Evolutionary conservation across 2,888 invertebrate species (phyloP).

Genomic region (Venusia cambrica): DNA sequence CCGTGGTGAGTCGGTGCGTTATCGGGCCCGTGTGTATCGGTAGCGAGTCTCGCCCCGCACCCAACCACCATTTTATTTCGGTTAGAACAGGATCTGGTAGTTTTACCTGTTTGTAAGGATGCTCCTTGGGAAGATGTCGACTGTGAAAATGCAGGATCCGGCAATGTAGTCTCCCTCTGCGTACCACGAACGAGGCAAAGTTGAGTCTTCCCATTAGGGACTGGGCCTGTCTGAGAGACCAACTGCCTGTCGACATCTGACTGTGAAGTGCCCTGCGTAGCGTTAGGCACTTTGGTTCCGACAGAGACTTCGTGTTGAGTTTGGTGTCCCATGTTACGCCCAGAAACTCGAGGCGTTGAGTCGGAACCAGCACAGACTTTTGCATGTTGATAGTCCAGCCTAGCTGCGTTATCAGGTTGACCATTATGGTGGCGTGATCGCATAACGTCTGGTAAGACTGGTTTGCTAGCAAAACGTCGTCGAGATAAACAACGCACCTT

Average conservation of each 20-base stretch:
- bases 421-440: background rate
- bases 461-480: constrained; percentile 1
- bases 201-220: background rate
- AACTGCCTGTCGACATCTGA: no score
- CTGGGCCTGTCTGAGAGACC: background rate
- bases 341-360: background rate
- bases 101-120: background rate
- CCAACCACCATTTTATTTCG: background rate
- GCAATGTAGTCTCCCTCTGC: constrained; percentile 1
- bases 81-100: background rate
- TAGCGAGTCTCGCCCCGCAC: background rate
- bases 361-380: background rate
- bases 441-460: background rate
- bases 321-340: background rate
- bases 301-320: background rate
- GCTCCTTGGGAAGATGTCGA: no score
- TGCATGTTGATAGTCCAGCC: background rate
- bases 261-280: no score
- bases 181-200: constrained; percentile 1
- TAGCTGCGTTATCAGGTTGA: background rate
- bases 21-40: background rate
- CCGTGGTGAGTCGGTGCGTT: background rate
- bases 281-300: background rate
- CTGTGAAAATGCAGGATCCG: background rate
- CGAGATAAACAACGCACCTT: background rate